Conservation (phyloP, 2,113 vertebrate species). For the Proteles cristata region DNA sequence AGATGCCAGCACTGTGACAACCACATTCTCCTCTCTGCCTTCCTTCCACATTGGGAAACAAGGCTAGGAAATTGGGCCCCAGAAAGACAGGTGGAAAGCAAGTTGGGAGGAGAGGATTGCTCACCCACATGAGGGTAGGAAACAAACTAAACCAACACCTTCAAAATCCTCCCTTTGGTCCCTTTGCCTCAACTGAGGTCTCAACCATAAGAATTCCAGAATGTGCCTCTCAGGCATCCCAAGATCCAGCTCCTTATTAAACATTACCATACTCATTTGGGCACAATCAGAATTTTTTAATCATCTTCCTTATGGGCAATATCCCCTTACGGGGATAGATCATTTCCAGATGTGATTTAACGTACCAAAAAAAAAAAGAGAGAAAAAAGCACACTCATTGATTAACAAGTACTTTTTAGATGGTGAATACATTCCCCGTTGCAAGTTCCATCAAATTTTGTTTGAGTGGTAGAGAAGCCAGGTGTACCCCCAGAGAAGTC, state of each 20-base stretch:
- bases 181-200: background rate
- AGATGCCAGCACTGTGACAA: background rate
- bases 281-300: slow-evolving; percentile 75
- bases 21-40: background rate
- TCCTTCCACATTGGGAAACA: background rate
- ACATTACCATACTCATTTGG: slow-evolving; percentile 71
- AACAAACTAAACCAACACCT: background rate
- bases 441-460: background rate
- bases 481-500: background rate
- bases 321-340: slow-evolving; percentile 47
- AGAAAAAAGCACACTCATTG: slow-evolving; percentile 40
- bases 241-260: slow-evolving; percentile 61
- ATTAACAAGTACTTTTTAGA: slow-evolving; percentile 66
- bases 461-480: background rate
- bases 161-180: background rate
- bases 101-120: background rate
- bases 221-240: slow-evolving; percentile 48
- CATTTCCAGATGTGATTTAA: slow-evolving; percentile 74
- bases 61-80: background rate
- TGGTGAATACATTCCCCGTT: background rate
- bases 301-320: slow-evolving; percentile 55
- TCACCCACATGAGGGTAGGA: background rate
- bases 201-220: background rate
- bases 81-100: background rate
- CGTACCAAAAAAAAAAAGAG: background rate